Evolutionary conservation across 2,797 vertebrate species (phyloP), one percentile per base, ranked within the genome.

Genomic region (Peromyscus aztecus): DNA sequence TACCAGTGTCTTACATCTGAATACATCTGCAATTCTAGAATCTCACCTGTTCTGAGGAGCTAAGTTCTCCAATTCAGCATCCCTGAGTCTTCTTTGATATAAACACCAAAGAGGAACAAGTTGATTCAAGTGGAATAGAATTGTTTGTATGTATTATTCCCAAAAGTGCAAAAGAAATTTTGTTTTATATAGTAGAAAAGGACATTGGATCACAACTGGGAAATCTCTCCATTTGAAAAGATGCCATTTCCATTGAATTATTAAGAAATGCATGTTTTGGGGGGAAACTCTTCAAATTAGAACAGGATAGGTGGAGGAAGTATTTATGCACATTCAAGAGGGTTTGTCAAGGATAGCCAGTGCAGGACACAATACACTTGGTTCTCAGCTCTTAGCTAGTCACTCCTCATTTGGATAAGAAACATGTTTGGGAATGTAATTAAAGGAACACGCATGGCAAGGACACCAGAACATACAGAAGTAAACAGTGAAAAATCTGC

Each of bases 281-380:
- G 99, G 99, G 98, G 99, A 77, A 99, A 99, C 97, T 99, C 99
- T 98, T 99, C 99, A 89, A 99, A 99, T 98, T 99, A 99, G 61
- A 99, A 99, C 91, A 99, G 99, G 96, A 99, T 99, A 3, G 99
- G 99, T 90, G 99, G 99, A 93, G 99, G 99, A 99, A 99, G 99
- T 98, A 99, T 49, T 98, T 99, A 99, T 94, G 99, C 99, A 99
- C 52, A 99, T 99, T 97, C 98, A 91, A 96, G 98, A 99, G 82
- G 99, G 99, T 17, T 98, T 99, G 55, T 98, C 99, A n/a, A 99
- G 99, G 98, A 99, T 99, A 99, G 99, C 99, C 83, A 99, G 99
- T 0, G 99, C 99, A 0, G 99, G 99, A 82, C 98, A 98, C 1
- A 98, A 99, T 97, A 99, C 99, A 81, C 99, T 99, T 1, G 99